Evolutionary conservation across 2,888 invertebrate genomes (phyloP), one percentile per base, ranked within the genome.

Genomic region (Biston betularia): DNA sequence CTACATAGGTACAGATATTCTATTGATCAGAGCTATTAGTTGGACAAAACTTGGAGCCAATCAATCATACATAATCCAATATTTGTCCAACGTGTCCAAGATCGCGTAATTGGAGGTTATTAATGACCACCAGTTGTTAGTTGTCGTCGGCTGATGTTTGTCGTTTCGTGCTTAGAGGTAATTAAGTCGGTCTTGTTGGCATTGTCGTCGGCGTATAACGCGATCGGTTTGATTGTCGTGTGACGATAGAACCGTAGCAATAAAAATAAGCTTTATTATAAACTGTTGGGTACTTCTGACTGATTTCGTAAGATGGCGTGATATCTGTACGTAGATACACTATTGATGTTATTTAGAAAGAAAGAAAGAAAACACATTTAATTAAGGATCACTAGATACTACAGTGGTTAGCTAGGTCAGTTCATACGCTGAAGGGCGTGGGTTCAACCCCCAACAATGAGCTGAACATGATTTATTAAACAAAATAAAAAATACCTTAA

Each of bases 31-130:
- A 67, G 68, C 76, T 79, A 81, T 81, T 81, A 82, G 81, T 83
- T 78, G 73, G 81, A 81, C 82, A 80, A 81, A 85, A 84, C 80
- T 86, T 81, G 80, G 79, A 71, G 53, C 79, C 81, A 85, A 89
- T 89, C 89, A 87, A 89, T 89, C 89, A 89, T 85, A 82, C 71
- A 75, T 83, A 84, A 85, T 86, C 83, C 82, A 83, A 86, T 85
- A 86, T 86, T 85, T 85, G 86, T 85, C 84, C 78, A 77, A 73
- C 75, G 77, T 77, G 78, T 68, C 67, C 78, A 77, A 74, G 76
- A 68, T 73, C 72, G 62, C 72, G 78, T 85, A 85, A 85, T 85
- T 83, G 86, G 79, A 73, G 73, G 65, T 79, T 84, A 87, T 87
- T 85, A 86, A 83, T 84, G 83, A 78, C 73, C 69, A 61, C 71